phyloP scores from a whole-genome alignment of 2,113 vertebrate genomes.

The Eulemur rufifrons region DNA sequence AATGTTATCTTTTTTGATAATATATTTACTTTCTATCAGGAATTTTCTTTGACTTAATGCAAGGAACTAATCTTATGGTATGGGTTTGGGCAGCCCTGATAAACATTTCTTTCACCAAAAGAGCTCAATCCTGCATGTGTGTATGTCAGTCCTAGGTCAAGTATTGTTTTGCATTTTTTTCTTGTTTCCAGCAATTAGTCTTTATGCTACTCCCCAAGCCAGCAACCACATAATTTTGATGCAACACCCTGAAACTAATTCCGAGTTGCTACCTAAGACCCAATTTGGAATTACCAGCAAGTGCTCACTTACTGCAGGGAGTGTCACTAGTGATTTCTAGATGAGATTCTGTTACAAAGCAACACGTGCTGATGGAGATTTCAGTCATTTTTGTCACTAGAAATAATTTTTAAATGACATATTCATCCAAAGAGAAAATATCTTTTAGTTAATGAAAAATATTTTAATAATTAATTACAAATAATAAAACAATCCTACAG shows the following conservation, averaged over 20 bases:
- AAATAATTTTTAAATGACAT: neutral
- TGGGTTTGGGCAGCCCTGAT: neutral
- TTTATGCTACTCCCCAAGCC: neutral
- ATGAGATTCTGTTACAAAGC: neutral
- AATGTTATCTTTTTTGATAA: neutral
- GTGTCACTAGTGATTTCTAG: neutral
- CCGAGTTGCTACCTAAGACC: neutral
- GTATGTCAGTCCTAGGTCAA: neutral
- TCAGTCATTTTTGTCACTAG: neutral
- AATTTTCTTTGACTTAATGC: slow-evolving; percentile 24
- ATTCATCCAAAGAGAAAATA: neutral
- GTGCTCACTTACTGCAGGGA: neutral
- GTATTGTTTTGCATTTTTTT: neutral
- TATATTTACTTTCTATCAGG: neutral
- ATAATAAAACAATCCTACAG: slow-evolving; percentile 10
- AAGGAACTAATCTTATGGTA: neutral
- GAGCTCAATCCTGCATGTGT: neutral
- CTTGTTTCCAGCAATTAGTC: neutral
- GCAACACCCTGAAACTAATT: slow-evolving; percentile 31
- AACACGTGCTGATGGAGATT: neutral
- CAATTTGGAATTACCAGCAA: neutral
- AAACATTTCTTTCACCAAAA: neutral
- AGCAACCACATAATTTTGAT: slow-evolving; percentile 7
- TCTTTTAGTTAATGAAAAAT: neutral
- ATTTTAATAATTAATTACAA: slow-evolving; percentile 36